A percentile compares a stretch with the other conserved stretches of the same genome.
Evolutionary conservation across 2,888 invertebrate genomes (phyloP).

Genomic region (Nephrotoma flavescens): DNA sequence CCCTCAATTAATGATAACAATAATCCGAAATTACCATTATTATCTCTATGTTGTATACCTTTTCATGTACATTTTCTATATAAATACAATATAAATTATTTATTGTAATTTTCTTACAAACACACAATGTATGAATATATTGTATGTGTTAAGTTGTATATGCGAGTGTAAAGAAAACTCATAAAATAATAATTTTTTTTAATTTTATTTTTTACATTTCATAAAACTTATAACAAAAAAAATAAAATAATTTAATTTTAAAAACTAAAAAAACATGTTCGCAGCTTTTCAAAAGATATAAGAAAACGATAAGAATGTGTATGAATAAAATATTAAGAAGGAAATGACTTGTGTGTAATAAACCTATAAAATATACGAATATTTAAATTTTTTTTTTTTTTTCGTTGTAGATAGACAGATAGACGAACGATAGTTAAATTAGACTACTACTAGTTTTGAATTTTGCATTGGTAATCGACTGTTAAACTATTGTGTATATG

Average conservation of each 20-base stretch:
- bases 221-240: background rate
- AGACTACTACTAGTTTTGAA: background rate
- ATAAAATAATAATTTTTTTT: background rate
- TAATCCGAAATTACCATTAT: background rate
- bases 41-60: background rate
- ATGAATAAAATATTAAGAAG: conserved; percentile 1
- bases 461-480: background rate
- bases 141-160: background rate
- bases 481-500: background rate
- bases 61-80: background rate
- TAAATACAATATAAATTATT: background rate
- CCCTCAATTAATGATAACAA: background rate
- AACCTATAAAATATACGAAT: background rate
- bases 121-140: background rate
- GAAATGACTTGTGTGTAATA: conserved; percentile 2
- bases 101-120: background rate
- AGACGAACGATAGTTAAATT: background rate
- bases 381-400: background rate
- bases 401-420: background rate
- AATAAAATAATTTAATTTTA: background rate
- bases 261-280: conserved; percentile 3
- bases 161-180: background rate
- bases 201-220: background rate
- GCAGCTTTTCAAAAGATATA: background rate
- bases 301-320: background rate